These are phyloP conservation scores for Sparus aurata DNA, from an alignment of 2,797 vertebrate genomes.

Conservation along the genomic window DNA sequence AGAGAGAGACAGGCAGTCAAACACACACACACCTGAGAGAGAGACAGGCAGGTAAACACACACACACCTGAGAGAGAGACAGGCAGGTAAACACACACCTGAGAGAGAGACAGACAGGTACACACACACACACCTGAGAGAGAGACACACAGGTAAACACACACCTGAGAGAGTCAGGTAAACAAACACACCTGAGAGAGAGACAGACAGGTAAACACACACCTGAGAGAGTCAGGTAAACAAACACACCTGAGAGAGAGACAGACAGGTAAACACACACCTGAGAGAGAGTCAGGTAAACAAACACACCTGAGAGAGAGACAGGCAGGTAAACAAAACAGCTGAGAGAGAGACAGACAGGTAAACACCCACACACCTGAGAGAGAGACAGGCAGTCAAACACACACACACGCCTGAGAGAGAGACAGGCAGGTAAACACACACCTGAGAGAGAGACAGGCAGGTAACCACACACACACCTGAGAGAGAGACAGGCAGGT, in stretches of 20 bases:
- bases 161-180: too few relatives aligned
- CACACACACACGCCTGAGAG: neutral
- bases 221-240: neutral
- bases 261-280: neutral
- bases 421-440: neutral
- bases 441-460: neutral
- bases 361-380: neutral
- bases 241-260: neutral
- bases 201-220: neutral
- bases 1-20: neutral
- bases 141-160: too few relatives aligned
- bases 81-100: neutral
- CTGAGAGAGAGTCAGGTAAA: slow-evolving; percentile 13
- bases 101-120: too few relatives aligned
- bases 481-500: neutral
- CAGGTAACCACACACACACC: neutral
- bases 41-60: neutral
- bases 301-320: slow-evolving; percentile 1
- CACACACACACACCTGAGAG: too few relatives aligned
- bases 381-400: neutral
- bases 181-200: neutral
- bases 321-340: neutral
- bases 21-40: neutral
- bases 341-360: too few relatives aligned
- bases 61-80: neutral